These are phyloP conservation scores for Argyrosomus japonicus DNA, from an alignment of 2,113 vertebrate genomes.

Conservation along the genomic window DNA sequence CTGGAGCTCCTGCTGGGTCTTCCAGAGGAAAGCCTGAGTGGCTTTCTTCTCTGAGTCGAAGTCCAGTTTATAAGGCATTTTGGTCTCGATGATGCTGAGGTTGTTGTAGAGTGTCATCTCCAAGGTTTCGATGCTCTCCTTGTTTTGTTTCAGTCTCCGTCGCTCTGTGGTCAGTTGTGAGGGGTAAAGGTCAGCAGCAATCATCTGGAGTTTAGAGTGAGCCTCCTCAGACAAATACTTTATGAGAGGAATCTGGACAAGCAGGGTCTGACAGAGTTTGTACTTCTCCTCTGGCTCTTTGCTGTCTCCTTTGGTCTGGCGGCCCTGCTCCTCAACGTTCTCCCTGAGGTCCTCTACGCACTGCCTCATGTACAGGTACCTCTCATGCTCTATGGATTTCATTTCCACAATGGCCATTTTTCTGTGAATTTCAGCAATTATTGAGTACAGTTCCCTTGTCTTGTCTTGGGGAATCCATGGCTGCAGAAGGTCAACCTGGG, in stretches of 20 bases:
- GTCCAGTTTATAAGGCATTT: slow-evolving; percentile 72
- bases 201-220: slow-evolving; percentile 79
- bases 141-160: slow-evolving; percentile 77
- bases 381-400: slow-evolving; percentile 75
- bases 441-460: slow-evolving; percentile 66
- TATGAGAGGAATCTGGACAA: slow-evolving; percentile 82
- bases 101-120: slow-evolving; percentile 77
- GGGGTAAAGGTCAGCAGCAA: slow-evolving; percentile 77
- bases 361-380: slow-evolving; percentile 81
- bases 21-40: slow-evolving; percentile 75
- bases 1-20: slow-evolving; percentile 80
- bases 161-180: slow-evolving; percentile 83
- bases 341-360: slow-evolving; percentile 81
- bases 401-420: slow-evolving; percentile 77
- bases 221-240: slow-evolving; percentile 79
- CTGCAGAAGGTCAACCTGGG: slow-evolving; percentile 72
- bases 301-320: slow-evolving; percentile 68
- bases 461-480: slow-evolving; percentile 71
- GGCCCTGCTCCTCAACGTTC: slow-evolving; percentile 79
- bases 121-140: slow-evolving; percentile 75
- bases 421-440: slow-evolving; percentile 79
- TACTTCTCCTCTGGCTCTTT: slow-evolving; percentile 70
- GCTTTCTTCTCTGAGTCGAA: slow-evolving; percentile 77
- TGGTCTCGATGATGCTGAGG: slow-evolving; percentile 76
- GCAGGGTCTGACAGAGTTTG: slow-evolving; percentile 80